Evolutionary conservation across 2,113 vertebrate genomes (phyloP).

Genomic region (Lophochroa leadbeateri): DNA sequence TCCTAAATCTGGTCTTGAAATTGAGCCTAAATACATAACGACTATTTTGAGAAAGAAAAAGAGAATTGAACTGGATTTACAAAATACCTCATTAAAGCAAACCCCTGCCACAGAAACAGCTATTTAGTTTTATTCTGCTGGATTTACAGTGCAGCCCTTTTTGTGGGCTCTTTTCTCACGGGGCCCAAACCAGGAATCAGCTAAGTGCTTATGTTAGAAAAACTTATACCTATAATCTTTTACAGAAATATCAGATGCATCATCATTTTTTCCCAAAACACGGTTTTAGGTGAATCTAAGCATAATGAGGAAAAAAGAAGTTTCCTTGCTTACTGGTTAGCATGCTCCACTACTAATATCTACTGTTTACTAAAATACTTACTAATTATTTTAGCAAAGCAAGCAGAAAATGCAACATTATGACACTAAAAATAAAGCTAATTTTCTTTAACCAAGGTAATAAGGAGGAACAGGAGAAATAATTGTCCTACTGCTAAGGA

Average conservation of each 20-base stretch:
- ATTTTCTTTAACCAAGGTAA: background rate
- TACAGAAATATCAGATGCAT: background rate
- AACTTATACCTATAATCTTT: background rate
- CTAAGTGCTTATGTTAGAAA: background rate
- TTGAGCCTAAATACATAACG: fast-evolving
- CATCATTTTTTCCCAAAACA: background rate
- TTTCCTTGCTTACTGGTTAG: background rate
- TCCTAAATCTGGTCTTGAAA: background rate
- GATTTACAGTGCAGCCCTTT: background rate
- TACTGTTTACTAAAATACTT: background rate
- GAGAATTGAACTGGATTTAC: background rate
- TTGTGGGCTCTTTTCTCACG: background rate
- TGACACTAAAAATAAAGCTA: background rate
- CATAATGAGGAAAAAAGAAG: background rate
- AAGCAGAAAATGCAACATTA: background rate
- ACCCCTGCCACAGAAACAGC: background rate
- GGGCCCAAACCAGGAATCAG: background rate
- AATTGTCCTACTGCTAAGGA: background rate
- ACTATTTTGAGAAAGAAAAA: background rate
- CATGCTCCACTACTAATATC: background rate
- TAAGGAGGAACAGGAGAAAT: background rate
- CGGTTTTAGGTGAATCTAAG: background rate
- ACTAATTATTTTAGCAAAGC: background rate
- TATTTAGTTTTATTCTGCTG: background rate
- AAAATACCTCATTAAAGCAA: background rate